A percentile compares a stretch with the other conserved stretches of the same genome.
Evolutionary conservation across 2,113 vertebrate species (phyloP).

Genomic region (Spea bombifrons): DNA sequence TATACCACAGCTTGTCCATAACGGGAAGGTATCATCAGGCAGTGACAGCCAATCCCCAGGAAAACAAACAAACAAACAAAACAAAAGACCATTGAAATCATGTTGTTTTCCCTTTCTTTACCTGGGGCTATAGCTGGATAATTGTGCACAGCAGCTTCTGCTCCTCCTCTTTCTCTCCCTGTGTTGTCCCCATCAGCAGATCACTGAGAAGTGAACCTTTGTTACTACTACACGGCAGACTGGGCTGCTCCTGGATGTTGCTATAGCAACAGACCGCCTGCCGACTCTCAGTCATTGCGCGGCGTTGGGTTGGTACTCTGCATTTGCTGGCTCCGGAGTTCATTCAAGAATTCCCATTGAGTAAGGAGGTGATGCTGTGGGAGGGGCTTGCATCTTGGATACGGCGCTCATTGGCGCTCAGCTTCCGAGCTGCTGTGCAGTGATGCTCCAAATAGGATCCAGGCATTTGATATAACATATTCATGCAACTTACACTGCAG

Average conservation of each 20-base stretch:
- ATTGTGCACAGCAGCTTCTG: conserved; percentile 28
- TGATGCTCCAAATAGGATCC: conserved; percentile 22
- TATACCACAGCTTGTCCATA: not conserved
- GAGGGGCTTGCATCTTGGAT: conserved; percentile 16
- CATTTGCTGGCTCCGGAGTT: conserved; percentile 24
- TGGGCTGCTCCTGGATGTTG: conserved; percentile 38
- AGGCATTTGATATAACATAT: not conserved
- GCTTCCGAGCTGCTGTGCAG: conserved; percentile 7
- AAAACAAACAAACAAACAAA: not conserved
- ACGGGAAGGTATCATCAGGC: conserved; percentile 9
- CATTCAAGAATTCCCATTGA: conserved; percentile 48
- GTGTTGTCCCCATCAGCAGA: conserved; percentile 45
- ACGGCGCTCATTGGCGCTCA: conserved; percentile 15
- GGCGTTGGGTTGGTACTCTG: conserved; percentile 15
- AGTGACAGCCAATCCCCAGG: not conserved
- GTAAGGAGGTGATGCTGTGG: conserved; percentile 17
- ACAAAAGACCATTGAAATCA: no score
- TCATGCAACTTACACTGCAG: not conserved
- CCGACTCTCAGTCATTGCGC: conserved; percentile 40
- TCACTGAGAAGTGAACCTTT: conserved; percentile 41
- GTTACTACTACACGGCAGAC: conserved; percentile 45
- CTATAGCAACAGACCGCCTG: conserved; percentile 48
- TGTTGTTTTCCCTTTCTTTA: conserved; percentile 12
- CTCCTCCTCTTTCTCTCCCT: conserved; percentile 34
- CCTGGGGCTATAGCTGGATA: conserved; percentile 32